These are phyloP conservation scores for Geophilus truncorum DNA, from an alignment of 2,888 invertebrate genomes.

Conservation along the genomic window DNA sequence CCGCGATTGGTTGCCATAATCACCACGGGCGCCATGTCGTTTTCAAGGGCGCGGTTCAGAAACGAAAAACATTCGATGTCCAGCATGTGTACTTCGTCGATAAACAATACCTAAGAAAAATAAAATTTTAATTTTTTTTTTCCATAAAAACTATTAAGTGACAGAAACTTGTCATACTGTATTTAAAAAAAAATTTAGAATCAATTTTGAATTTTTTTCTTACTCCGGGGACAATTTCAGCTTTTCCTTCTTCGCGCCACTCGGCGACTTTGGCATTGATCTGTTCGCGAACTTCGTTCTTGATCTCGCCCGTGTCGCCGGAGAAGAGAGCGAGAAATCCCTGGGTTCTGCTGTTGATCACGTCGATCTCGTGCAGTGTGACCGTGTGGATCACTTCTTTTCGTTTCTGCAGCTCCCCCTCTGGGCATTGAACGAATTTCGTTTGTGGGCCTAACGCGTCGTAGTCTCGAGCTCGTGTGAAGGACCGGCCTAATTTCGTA, in stretches of 20 bases:
- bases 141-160: neutral
- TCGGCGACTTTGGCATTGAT: conserved; percentile 96
- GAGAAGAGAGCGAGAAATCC: conserved; percentile 97
- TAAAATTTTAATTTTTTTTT: conserved; percentile 30
- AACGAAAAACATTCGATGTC: conserved; percentile 99
- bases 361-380: conserved; percentile 97
- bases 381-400: conserved; percentile 97
- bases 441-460: conserved; percentile 82
- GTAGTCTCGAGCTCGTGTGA: conserved; percentile 92
- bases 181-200: too few relatives aligned
- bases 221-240: conserved; percentile 95
- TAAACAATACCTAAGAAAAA: conserved; percentile 64
- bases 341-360: conserved; percentile 96
- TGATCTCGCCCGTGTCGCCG: conserved; percentile 99
- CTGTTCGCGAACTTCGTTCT: conserved; percentile 93
- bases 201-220: too few relatives aligned
- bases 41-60: conserved; percentile 92
- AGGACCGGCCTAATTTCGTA: conserved; percentile 83
- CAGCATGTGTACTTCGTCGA: conserved; percentile 98
- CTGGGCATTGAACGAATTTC: conserved; percentile 95
- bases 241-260: conserved; percentile 99
- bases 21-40: conserved; percentile 94
- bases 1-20: conserved; percentile 98
- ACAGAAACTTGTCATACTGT: too few relatives aligned
- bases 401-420: conserved; percentile 95